Percentiles rank a stretch among this genome's conserved stretches.
These are phyloP conservation scores for Urocyon cinereoargenteus DNA, from an alignment of 2,797 vertebrate species.

Conservation along the genomic window DNA sequence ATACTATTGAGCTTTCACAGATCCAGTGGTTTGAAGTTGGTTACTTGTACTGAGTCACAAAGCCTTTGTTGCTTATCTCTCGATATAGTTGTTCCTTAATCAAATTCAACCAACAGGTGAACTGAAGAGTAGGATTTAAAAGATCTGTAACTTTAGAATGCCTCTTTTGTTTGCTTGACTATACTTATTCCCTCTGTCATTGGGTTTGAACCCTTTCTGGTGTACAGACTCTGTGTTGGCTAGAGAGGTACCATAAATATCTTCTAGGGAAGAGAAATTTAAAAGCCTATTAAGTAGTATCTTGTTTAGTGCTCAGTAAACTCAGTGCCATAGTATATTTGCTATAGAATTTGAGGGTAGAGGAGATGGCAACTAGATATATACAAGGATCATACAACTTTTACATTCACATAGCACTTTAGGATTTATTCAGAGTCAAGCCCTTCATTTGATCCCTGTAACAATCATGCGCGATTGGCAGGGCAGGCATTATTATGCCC, in stretches of 20 bases:
- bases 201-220: not conserved
- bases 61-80: slow-evolving; percentile 25
- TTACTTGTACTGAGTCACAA: slow-evolving; percentile 9
- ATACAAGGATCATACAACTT: not conserved
- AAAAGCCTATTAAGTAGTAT: not conserved
- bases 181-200: not conserved
- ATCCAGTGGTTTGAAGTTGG: not conserved
- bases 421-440: not conserved
- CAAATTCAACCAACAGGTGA: not conserved
- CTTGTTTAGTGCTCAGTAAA: slow-evolving; percentile 15
- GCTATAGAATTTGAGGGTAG: not conserved
- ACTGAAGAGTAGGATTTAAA: slow-evolving; percentile 11
- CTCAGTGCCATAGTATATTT: not conserved
- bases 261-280: not conserved
- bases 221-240: not conserved
- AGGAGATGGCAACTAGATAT: not conserved
- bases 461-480: not conserved
- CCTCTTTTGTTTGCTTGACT: not conserved
- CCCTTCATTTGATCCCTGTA: not conserved
- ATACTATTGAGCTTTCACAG: slow-evolving; percentile 8
- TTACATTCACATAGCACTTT: not conserved
- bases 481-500: not conserved
- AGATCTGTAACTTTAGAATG: not conserved
- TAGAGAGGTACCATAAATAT: not conserved
- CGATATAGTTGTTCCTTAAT: slow-evolving; percentile 8